Base-by-base conservation (phyloP, 1,140 invertebrate species). In the Limonius californicus region DNA sequence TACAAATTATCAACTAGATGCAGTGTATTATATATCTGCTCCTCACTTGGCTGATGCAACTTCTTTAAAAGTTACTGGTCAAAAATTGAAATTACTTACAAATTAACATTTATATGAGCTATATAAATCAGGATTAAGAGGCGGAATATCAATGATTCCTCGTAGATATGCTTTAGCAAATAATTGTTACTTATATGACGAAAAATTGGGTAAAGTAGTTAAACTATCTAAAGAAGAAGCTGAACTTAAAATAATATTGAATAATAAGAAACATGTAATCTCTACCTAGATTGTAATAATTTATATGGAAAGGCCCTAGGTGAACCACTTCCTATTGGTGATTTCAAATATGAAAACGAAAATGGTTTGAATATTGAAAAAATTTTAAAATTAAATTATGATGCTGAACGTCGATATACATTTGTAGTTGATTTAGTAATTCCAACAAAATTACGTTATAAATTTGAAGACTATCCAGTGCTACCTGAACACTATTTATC, bases 121-220 rank as follows among this genome's bases (percentile, higher is more conserved):
- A 27, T 27, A 27, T 9, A 9, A 9, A 27, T 4, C 3, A 9
- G 9, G 23, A 27, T 4, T 27, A 27, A 27, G 23, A 27, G 57
- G 57, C 23, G 62, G 57, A 60, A 59, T 60, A 27, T 59, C 45
- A 16, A 54, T 54, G 54, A 55, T 60, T 21, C 39, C 47, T 54
- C 43, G 60, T 20, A 60, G 62, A 60, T 39, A 59, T 60, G 39
- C 15, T 2, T 35, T 54, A 54, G 43, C 47, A 53, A 64, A 64
- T 59, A 64, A 64, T 64, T 27, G 47, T 60, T 64, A 64, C 23
- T 55, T 64, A 27, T 54, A 59, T 64, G 57, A 54, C 60, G 57
- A 64, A 58, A 62, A 58, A 62, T 39, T 19, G 9, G 55, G 55
- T 23, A 62, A 62, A 50, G 47, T 55, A 47, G 30, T 58, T 45